A percentile compares a stretch with the other conserved stretches of the same genome.
Conservation (phyloP, 1,140 invertebrate species). For the Drosophila nikananu region DNA sequence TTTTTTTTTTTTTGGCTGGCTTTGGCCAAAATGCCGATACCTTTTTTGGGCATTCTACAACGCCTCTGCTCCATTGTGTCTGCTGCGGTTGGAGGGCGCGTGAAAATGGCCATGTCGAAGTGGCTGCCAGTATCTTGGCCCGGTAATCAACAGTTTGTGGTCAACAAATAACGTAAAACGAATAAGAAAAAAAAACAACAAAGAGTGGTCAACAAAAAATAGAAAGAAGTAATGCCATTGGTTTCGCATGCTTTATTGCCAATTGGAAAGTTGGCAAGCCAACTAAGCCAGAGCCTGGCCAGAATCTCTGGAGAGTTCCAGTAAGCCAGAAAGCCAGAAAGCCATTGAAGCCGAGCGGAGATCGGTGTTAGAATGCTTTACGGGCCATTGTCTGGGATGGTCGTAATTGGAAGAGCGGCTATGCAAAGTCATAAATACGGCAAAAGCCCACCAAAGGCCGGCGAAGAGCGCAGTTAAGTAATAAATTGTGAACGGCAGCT, state of each 20-base stretch:
- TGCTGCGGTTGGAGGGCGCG: conserved; percentile 65
- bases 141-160: conserved; percentile 83
- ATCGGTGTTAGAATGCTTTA: conserved; percentile 80
- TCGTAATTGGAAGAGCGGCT: conserved; percentile 67
- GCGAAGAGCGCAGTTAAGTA: conserved; percentile 56
- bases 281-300: conserved; percentile 22
- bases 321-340: conserved; percentile 55
- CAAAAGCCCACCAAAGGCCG: background rate
- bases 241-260: conserved; percentile 81
- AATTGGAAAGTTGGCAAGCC: conserved; percentile 80
- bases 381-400: conserved; percentile 72
- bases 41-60: conserved; percentile 81
- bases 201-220: conserved; percentile 2
- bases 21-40: conserved; percentile 54
- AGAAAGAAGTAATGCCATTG: conserved; percentile 67
- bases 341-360: conserved; percentile 54
- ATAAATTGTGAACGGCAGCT: conserved; percentile 65
- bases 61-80: conserved; percentile 74
- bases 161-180: conserved; percentile 55
- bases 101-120: conserved; percentile 71
- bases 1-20: conserved; percentile 5
- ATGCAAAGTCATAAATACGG: conserved; percentile 76
- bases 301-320: conserved; percentile 24
- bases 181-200: conserved; percentile 6
- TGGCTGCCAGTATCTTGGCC: conserved; percentile 53